Percentiles rank a stretch among this genome's conserved stretches.
phyloP scores from a whole-genome alignment of 2,888 invertebrate species.

The Macaria liturata region DNA sequence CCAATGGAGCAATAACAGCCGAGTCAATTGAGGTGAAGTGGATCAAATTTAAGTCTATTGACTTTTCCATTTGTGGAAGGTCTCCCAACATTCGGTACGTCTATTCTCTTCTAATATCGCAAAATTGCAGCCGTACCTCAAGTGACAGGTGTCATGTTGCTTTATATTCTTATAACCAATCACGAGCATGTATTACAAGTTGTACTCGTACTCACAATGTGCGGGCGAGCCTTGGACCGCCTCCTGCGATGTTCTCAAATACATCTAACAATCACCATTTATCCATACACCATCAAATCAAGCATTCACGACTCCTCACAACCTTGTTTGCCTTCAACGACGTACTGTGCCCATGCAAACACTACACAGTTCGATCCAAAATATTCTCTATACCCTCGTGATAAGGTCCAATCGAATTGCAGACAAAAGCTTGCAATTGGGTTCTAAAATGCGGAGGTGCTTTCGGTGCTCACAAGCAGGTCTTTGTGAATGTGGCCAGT shows the following conservation, averaged over 20 bases:
- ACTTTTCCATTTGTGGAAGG: conserved; percentile 19
- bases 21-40: conserved; percentile 28
- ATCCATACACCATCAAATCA: conserved; percentile 64
- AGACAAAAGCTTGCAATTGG: conserved; percentile 57
- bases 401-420: conserved; percentile 53
- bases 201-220: neutral
- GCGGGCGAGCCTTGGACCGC: conserved; percentile 24
- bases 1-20: conserved; percentile 20
- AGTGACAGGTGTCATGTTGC: too few species aligned
- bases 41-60: conserved; percentile 27
- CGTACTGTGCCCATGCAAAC: conserved; percentile 48
- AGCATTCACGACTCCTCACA: conserved; percentile 67
- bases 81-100: conserved; percentile 2
- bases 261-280: conserved; percentile 48
- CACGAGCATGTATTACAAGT: too few species aligned
- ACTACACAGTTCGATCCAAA: conserved; percentile 47
- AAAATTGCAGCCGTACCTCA: too few species aligned
- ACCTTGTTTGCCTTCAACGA: conserved; percentile 76
- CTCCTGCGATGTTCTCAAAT: conserved; percentile 30
- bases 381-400: conserved; percentile 47
- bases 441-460: conserved; percentile 76
- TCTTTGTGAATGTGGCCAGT: conserved; percentile 72
- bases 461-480: conserved; percentile 72
- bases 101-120: too few species aligned
- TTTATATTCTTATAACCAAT: too few species aligned